Evolutionary conservation across 2,797 vertebrate species (phyloP).

Genomic region (Psittacula echo): DNA sequence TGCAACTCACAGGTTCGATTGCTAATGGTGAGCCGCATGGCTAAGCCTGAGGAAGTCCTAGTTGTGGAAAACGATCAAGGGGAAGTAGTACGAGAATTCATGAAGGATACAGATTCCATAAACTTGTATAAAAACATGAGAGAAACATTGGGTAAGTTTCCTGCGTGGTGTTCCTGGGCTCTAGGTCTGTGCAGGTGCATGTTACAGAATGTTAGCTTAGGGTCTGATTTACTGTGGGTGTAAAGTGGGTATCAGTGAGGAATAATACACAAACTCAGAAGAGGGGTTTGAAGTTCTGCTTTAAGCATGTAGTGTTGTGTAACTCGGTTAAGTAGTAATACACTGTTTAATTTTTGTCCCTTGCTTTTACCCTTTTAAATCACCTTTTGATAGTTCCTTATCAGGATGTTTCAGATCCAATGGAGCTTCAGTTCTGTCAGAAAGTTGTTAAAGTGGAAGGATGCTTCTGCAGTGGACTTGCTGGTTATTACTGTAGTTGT

Average conservation of each 20-base stretch:
- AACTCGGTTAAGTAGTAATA: background rate
- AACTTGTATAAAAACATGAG: conserved; percentile 99
- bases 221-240: background rate
- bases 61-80: conserved; percentile 99
- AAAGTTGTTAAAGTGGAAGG: background rate
- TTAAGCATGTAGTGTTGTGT: background rate
- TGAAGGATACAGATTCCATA: conserved; percentile 99
- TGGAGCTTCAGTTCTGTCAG: background rate
- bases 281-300: background rate
- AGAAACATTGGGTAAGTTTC: conserved; percentile 91
- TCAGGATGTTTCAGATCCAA: background rate
- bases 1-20: conserved; percentile 85
- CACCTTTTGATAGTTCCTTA: background rate
- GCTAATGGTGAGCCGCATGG: conserved; percentile 99
- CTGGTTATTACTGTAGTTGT: background rate
- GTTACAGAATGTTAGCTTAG: background rate
- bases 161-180: background rate
- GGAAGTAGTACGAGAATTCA: conserved; percentile 97
- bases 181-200: background rate
- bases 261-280: background rate
- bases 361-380: background rate
- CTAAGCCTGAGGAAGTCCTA: conserved; percentile 96
- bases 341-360: background rate
- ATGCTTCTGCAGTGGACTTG: background rate
- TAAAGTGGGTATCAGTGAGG: background rate